Percentiles rank a stretch among this genome's conserved stretches.
Conservation (phyloP, 2,888 invertebrate genomes). For the Cryptocephalus moraei region DNA sequence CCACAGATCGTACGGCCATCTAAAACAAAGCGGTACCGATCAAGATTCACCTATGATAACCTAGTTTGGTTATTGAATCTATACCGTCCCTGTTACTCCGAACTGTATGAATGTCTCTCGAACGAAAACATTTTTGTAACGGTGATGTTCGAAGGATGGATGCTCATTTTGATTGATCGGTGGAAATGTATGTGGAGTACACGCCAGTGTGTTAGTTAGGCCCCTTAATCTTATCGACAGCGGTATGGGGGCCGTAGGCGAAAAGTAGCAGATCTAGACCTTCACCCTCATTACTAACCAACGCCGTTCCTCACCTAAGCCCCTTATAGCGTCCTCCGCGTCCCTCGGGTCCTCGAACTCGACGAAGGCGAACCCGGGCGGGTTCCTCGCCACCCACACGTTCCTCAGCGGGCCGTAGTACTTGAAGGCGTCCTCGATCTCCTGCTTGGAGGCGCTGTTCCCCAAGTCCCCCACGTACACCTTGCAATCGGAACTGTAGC, state of each 20-base stretch:
- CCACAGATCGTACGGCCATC: slow-evolving; percentile 83
- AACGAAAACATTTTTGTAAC: no score
- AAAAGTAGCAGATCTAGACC: no score
- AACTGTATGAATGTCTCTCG: slow-evolving; percentile 16
- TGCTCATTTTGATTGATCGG: no score
- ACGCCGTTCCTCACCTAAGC: slow-evolving; percentile 50
- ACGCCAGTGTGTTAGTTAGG: no score
- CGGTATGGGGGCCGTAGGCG: no score
- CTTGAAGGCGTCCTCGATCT: slow-evolving; percentile 77
- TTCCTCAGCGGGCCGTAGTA: slow-evolving; percentile 83
- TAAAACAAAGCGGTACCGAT: no score
- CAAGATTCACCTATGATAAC: no score
- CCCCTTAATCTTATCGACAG: no score
- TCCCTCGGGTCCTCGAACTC: slow-evolving; percentile 84
- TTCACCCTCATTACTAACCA: no score
- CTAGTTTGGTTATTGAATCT: no score
- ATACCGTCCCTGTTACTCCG: slow-evolving; percentile 15
- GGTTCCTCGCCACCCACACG: slow-evolving; percentile 91
- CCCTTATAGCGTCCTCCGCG: slow-evolving; percentile 77
- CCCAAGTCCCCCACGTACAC: slow-evolving; percentile 90
- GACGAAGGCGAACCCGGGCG: slow-evolving; percentile 85
- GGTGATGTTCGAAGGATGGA: no score
- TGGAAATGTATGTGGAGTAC: no score
- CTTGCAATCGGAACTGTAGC: slow-evolving; percentile 73
- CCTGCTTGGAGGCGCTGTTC: slow-evolving; percentile 81